A percentile compares a stretch with the other conserved stretches of the same genome.
phyloP scores from a whole-genome alignment of 2,888 invertebrate species.

The Nezara viridula region DNA sequence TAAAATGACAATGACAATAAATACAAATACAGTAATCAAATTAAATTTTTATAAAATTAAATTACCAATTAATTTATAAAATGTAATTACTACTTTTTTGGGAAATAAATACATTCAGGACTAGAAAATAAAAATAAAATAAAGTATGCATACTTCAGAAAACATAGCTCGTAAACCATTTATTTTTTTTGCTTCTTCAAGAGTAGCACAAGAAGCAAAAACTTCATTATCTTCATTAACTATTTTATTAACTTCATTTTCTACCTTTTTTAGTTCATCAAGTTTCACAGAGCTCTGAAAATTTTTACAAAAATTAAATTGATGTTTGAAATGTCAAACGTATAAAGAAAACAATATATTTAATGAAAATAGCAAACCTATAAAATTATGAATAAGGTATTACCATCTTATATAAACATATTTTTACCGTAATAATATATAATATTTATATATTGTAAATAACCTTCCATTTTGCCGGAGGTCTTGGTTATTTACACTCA shows the following conservation, averaged over 20 bases:
- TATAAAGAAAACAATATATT: background rate
- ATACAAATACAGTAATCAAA: no score
- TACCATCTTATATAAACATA: no score
- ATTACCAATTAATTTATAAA: background rate
- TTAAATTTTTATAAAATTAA: no score
- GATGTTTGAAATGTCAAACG: background rate
- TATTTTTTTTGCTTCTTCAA: slow-evolving; percentile 90
- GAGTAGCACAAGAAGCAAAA: slow-evolving; percentile 87
- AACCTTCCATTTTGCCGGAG: no score
- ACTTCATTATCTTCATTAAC: slow-evolving; percentile 84
- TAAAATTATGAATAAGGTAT: no score
- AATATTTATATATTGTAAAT: no score
- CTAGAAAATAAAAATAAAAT: background rate
- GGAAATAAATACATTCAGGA: background rate
- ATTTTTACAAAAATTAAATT: slow-evolving; percentile 51
- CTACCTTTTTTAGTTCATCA: slow-evolving; percentile 89
- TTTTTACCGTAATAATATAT: no score
- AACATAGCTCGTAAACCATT: slow-evolving; percentile 96
- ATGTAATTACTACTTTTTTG: background rate
- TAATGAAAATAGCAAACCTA: background rate
- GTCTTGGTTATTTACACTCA: no score
- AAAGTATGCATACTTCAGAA: slow-evolving; percentile 77
- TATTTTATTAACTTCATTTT: slow-evolving; percentile 83
- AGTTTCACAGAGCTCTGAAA: slow-evolving; percentile 83
- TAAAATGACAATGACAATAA: no score